Evolutionary conservation across 2,797 vertebrate genomes (phyloP).

Genomic region (Smutsia temminckii): DNA sequence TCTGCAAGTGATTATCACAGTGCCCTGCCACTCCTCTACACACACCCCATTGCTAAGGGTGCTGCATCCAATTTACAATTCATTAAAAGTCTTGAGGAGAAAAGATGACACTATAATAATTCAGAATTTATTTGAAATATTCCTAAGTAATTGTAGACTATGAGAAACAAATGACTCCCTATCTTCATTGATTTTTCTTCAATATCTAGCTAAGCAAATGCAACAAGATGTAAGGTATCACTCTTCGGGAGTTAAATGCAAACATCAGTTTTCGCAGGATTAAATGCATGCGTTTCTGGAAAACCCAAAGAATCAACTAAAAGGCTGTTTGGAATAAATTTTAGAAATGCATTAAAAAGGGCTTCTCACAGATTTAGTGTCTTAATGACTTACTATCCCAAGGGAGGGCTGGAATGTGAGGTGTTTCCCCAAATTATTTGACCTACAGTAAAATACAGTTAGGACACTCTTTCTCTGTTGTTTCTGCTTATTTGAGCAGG

Average conservation of each 20-base stretch:
- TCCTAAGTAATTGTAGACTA: background rate
- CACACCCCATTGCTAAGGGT: accelerated
- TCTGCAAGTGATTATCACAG: background rate
- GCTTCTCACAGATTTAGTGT: background rate
- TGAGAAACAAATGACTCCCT: background rate
- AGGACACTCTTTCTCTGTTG: background rate
- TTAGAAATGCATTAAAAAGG: background rate
- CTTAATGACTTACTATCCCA: background rate
- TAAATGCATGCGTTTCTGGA: background rate
- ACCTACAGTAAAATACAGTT: background rate
- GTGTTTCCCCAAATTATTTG: background rate
- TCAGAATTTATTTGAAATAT: background rate
- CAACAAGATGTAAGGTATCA: background rate
- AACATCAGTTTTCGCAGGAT: background rate
- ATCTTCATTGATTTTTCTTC: background rate
- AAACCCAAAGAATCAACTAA: background rate
- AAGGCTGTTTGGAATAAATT: background rate
- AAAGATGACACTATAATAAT: background rate
- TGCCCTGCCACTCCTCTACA: accelerated
- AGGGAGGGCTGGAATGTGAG: background rate
- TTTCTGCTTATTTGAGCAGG: background rate
- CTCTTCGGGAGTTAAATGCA: background rate
- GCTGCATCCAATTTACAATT: background rate
- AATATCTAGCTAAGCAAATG: background rate
- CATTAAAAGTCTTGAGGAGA: background rate